Conservation (phyloP, 2,113 vertebrate species). For the Pteruthius melanotis region DNA sequence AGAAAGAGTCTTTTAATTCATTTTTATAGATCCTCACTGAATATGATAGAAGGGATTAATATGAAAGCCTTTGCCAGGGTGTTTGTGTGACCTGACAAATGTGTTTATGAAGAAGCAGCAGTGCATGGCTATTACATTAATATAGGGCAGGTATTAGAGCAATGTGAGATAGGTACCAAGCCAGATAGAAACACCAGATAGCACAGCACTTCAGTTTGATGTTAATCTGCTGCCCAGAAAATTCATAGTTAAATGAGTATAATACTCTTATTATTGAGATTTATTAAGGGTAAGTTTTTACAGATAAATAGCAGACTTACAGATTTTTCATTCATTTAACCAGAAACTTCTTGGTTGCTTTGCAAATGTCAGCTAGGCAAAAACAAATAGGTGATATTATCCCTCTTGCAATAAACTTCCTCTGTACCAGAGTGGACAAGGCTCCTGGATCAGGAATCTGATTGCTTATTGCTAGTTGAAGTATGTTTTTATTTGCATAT, state of each 20-base stretch:
- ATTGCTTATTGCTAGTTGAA: neutral
- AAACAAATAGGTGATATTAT: neutral
- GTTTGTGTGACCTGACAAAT: neutral
- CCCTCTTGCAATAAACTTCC: neutral
- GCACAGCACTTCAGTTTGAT: neutral
- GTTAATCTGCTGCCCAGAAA: neutral
- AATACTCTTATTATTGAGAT: neutral
- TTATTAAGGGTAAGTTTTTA: neutral
- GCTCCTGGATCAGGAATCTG: neutral
- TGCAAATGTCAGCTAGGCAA: neutral
- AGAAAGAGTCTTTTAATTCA: constrained; percentile 42
- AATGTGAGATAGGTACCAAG: neutral
- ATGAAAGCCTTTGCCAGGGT: neutral
- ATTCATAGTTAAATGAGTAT: neutral
- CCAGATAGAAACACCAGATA: neutral
- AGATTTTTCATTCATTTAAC: neutral
- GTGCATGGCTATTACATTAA: neutral
- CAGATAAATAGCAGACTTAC: neutral
- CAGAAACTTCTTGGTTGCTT: neutral
- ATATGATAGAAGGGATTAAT: constrained; percentile 7
- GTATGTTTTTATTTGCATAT: neutral
- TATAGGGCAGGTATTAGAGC: neutral
- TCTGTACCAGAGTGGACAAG: neutral
- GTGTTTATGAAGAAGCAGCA: neutral
- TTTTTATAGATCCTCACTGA: neutral